Evolutionary conservation across 2,797 vertebrate species (phyloP), one percentile per base, ranked within the genome.

Genomic region (Sebastolobus altivelis): DNA sequence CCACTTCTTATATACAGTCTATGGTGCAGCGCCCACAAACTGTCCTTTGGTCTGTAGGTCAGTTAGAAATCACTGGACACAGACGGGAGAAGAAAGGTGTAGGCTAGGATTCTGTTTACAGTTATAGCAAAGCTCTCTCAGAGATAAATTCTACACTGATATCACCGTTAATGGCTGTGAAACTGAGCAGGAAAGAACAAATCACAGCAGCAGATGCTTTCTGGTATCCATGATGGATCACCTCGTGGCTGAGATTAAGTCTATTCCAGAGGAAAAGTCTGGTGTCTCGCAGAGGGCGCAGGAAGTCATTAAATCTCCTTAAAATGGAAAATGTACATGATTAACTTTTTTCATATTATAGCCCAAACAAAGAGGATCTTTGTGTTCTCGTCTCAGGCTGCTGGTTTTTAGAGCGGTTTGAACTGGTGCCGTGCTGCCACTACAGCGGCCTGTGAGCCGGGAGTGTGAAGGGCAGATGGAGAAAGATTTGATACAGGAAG

Each of bases 401-500:
- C 58, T 62, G 5, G 5, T 63, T 74, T 74, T 38, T 29, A 16
- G 3, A 20, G 49, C 5, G 37, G 2, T 16, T 27, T 52, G 56
- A 61, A 46, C n/a, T 13, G 8, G 14, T 43, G 35, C n/a, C 20
- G 1, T 73, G 66, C 85, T 90, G 75, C 46, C 37, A 70, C 29
- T 18, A 77, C 72, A 12, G 27, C 18, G 2, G 46, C 37, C 63
- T 60, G 35, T 35, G 49, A 22, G 72, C 66, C 69, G 27, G 5
- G 6, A 72, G 58, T 55, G 66, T 71, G 29, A 88, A 73, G 67
- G 65, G n/a, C 78, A 88, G 68, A 81, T 79, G 68, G 72, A 56
- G 37, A 37, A 25, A 78, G 79, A 82, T 74, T 18, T 25, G 71
- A 67, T 46, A 77, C 89, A 85, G 82, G 82, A 90, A 81, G 82